Percentiles rank a stretch among this genome's conserved stretches.
These are phyloP conservation scores for Drosophila ercepeae DNA, from an alignment of 1,140 invertebrate genomes.

Conservation along the genomic window DNA sequence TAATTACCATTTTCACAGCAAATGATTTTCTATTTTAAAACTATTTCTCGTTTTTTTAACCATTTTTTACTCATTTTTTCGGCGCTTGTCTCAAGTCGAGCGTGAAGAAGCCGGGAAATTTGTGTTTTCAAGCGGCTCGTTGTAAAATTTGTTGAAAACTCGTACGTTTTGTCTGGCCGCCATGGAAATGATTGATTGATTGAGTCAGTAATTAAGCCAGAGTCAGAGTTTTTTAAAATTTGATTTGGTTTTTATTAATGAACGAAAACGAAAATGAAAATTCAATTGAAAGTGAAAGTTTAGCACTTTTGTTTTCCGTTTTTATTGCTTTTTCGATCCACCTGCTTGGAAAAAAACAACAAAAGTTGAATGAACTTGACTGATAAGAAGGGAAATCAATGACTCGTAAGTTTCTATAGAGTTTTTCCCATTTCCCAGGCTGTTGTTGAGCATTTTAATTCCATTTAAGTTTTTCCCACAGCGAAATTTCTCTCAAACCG, in stretches of 20 bases:
- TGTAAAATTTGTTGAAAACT: slow-evolving; percentile 41
- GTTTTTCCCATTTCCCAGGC: slow-evolving; percentile 7
- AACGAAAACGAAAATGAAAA: slow-evolving; percentile 35
- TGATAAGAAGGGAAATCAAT: slow-evolving; percentile 26
- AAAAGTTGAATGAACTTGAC: slow-evolving; percentile 36
- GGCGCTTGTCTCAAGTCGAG: slow-evolving; percentile 35
- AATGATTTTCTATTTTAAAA: slow-evolving; percentile 57
- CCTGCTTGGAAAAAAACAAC: slow-evolving; percentile 3
- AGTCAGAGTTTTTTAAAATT: slow-evolving; percentile 28
- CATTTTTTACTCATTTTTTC: slow-evolving; percentile 25
- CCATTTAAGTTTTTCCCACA: slow-evolving; percentile 29
- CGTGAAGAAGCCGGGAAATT: slow-evolving; percentile 30
- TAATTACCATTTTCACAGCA: slow-evolving; percentile 56
- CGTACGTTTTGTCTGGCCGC: slow-evolving; percentile 14
- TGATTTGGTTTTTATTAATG: slow-evolving; percentile 35
- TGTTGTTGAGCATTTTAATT: slow-evolving; percentile 18
- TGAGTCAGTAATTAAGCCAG: slow-evolving; percentile 49
- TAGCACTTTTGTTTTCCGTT: slow-evolving; percentile 30
- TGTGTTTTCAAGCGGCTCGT: slow-evolving; percentile 4
- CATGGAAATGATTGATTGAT: slow-evolving; percentile 30
- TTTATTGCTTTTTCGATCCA: slow-evolving; percentile 23
- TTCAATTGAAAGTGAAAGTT: slow-evolving; percentile 41
- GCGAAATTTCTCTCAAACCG: slow-evolving; percentile 11
- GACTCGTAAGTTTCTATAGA: slow-evolving; percentile 16
- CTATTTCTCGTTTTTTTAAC: slow-evolving; percentile 31